phyloP scores from a whole-genome alignment of 2,113 vertebrate species.

The Cinclus cinclus region DNA sequence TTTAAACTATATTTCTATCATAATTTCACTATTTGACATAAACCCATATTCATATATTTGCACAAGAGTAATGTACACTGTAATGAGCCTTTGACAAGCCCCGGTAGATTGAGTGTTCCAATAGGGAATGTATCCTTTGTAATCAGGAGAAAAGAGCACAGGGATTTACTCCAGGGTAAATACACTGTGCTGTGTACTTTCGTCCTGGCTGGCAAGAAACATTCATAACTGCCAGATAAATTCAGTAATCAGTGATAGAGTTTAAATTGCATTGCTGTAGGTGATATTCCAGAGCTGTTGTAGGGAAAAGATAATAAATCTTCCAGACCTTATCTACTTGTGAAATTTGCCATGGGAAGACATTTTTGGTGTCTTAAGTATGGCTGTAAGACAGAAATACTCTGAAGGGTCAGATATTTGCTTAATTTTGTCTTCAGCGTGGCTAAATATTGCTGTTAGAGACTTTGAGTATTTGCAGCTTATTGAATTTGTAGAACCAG shows the following conservation, averaged over 20 bases:
- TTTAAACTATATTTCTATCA: background rate
- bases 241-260: background rate
- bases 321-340: background rate
- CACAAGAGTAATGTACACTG: background rate
- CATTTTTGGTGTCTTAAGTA: background rate
- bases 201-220: background rate
- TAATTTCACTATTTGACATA: background rate
- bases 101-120: background rate
- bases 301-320: background rate
- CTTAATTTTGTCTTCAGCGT: background rate
- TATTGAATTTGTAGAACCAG: background rate
- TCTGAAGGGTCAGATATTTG: background rate
- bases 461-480: background rate
- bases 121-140: background rate
- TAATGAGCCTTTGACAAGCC: background rate
- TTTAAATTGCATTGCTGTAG: background rate
- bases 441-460: background rate
- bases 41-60: background rate
- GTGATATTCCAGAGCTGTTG: background rate
- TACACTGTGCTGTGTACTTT: background rate
- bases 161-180: constrained; percentile 8
- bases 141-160: background rate
- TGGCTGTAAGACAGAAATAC: background rate
- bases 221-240: constrained; percentile 8
- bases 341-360: background rate